Evolutionary conservation across 2,888 invertebrate species (phyloP).

Genomic region (Empis stercorea): DNA sequence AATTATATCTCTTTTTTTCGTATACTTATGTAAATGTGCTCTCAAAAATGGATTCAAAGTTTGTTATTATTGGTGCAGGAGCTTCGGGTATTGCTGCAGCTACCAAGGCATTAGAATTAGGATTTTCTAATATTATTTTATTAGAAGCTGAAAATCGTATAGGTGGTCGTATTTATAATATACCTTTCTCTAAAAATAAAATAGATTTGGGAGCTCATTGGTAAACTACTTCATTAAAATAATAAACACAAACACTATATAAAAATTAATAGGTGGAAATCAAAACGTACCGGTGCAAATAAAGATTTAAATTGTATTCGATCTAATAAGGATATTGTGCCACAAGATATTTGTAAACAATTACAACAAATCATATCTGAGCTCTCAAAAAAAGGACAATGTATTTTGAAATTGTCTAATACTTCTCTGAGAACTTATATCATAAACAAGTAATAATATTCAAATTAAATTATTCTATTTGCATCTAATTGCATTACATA

Average conservation of each 20-base stretch:
- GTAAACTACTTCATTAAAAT: slow-evolving; percentile 27
- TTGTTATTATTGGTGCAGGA: slow-evolving; percentile 35
- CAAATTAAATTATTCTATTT: not conserved
- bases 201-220: slow-evolving; percentile 69
- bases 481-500: no score
- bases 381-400: slow-evolving; percentile 31
- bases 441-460: slow-evolving; percentile 19
- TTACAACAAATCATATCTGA: slow-evolving; percentile 26
- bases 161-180: slow-evolving; percentile 48
- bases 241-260: no score
- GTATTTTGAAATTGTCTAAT: slow-evolving; percentile 24
- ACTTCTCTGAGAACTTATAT: slow-evolving; percentile 29
- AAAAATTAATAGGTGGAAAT: no score
- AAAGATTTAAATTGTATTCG: slow-evolving; percentile 25
- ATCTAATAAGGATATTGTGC: slow-evolving; percentile 29
- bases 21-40: no score
- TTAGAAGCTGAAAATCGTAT: slow-evolving; percentile 50
- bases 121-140: slow-evolving; percentile 39
- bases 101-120: slow-evolving; percentile 31
- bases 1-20: no score
- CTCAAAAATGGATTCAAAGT: slow-evolving; percentile 13
- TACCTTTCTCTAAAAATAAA: slow-evolving; percentile 41
- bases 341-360: slow-evolving; percentile 21
- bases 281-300: slow-evolving; percentile 12
- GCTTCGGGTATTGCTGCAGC: slow-evolving; percentile 34